Evolutionary conservation across 2,113 vertebrate genomes (phyloP).

Genomic region (Xenopus laevis): DNA sequence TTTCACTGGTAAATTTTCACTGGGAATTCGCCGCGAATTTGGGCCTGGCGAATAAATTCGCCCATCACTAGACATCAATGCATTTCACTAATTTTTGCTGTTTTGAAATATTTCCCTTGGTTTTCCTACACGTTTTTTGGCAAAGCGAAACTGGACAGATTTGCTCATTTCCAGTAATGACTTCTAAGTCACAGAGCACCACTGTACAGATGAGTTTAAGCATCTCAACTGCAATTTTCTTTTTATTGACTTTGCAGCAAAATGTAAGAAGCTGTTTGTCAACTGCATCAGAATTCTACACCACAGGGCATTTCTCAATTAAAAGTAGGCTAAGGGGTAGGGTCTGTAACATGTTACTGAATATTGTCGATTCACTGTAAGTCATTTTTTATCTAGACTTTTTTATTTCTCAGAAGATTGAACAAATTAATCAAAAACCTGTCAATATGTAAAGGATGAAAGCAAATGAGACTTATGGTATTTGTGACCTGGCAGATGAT

Average conservation of each 20-base stretch:
- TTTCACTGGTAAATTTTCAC: too few relatives aligned
- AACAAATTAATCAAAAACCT: conserved; percentile 14
- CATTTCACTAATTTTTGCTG: too few relatives aligned
- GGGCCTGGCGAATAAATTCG: too few relatives aligned
- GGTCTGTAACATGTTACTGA: conserved; percentile 9
- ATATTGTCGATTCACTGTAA: neutral
- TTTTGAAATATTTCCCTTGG: too few relatives aligned
- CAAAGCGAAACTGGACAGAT: too few relatives aligned
- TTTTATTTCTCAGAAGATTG: neutral
- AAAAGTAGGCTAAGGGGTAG: neutral
- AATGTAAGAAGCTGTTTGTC: conserved; percentile 12
- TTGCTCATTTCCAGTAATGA: too few relatives aligned
- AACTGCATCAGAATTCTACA: conserved; percentile 8
- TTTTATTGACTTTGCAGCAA: conserved; percentile 8
- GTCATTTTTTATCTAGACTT: neutral
- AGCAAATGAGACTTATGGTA: neutral
- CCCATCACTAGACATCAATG: too few relatives aligned
- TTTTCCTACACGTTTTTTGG: too few relatives aligned
- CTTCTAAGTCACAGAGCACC: too few relatives aligned
- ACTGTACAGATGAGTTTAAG: neutral
- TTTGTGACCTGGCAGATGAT: neutral
- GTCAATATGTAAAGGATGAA: neutral
- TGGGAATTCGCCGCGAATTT: too few relatives aligned
- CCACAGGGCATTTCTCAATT: conserved; percentile 22
- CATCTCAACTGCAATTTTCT: conserved; percentile 12